These are phyloP conservation scores for Brachymystax lenok DNA, from an alignment of 2,797 vertebrate species.

Conservation along the genomic window DNA sequence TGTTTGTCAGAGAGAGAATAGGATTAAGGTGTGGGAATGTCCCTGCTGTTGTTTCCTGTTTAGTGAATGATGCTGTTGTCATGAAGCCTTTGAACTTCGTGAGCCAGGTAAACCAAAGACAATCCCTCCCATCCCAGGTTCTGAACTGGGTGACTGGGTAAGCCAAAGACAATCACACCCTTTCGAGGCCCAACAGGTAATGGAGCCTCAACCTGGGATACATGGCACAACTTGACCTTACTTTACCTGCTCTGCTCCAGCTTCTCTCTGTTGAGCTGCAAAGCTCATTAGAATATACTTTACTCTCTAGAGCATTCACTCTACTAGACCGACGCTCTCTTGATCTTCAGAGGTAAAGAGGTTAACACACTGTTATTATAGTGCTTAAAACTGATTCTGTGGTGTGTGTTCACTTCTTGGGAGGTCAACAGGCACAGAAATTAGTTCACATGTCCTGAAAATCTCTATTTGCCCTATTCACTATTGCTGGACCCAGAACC, in stretches of 20 bases:
- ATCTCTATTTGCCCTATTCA: conserved; percentile 6
- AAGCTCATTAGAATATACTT: conserved; percentile 51
- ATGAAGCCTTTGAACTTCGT: conserved; percentile 48
- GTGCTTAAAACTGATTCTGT: conserved; percentile 30
- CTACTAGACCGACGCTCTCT: conserved; percentile 53
- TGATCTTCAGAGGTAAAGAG: conserved; percentile 41
- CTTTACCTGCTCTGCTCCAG: conserved; percentile 16
- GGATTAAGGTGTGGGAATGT: conserved; percentile 27
- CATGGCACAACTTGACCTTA: conserved; percentile 23
- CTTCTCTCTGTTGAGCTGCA: conserved; percentile 31
- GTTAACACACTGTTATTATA: conserved; percentile 28
- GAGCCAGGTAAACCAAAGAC: too few species aligned
- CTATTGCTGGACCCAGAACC: background rate
- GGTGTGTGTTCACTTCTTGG: background rate
- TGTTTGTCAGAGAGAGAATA: conserved; percentile 16
- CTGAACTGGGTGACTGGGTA: conserved; percentile 24
- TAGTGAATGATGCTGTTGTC: conserved; percentile 25
- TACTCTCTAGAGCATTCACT: conserved; percentile 36
- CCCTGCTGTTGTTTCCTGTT: conserved; percentile 32
- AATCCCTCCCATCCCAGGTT: too few species aligned
- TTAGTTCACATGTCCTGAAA: background rate
- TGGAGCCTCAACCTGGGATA: conserved; percentile 37
- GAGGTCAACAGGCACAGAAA: background rate
- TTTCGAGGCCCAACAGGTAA: conserved; percentile 41
- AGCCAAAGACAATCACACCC: background rate